A percentile compares a stretch with the other conserved stretches of the same genome.
Conservation (phyloP, 1,140 invertebrate genomes). For the Leptopilina boulardi region DNA sequence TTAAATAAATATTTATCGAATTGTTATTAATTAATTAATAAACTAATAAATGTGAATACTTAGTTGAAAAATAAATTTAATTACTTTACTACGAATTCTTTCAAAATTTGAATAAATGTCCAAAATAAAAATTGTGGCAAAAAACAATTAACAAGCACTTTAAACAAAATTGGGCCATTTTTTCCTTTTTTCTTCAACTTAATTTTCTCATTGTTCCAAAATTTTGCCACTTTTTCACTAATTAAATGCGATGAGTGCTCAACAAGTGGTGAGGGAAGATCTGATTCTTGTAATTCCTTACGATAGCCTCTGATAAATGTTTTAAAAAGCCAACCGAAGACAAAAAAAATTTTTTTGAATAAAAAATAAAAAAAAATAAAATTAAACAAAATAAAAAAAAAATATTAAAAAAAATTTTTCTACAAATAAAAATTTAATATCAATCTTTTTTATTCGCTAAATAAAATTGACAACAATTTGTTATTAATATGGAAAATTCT, state of each 20-base stretch:
- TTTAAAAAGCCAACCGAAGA: constrained; percentile 77
- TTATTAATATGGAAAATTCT: no score
- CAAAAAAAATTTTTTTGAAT: constrained; percentile 29
- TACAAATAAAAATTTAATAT: no score
- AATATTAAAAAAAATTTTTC: no score
- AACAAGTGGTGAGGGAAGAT: constrained; percentile 79
- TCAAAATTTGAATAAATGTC: constrained; percentile 55
- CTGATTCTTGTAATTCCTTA: constrained; percentile 78
- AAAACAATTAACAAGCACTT: constrained; percentile 73
- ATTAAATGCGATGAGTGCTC: constrained; percentile 77
- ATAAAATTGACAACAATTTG: no score
- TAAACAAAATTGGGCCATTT: constrained; percentile 68
- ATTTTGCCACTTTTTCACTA: constrained; percentile 77
- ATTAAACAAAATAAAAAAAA: no score
- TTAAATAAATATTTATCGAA: no score
- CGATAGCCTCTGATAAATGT: constrained; percentile 78
- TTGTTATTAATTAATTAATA: no score
- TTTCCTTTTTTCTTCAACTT: constrained; percentile 39
- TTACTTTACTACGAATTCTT: neutral
- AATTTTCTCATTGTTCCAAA: constrained; percentile 63
- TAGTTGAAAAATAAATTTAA: neutral
- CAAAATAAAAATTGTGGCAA: constrained; percentile 65
- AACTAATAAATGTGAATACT: no score
- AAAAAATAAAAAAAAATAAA: no score
- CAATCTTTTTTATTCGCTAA: no score